Evolutionary conservation across 2,797 vertebrate species (phyloP).

Genomic region (Crocodylus rhombifer): DNA sequence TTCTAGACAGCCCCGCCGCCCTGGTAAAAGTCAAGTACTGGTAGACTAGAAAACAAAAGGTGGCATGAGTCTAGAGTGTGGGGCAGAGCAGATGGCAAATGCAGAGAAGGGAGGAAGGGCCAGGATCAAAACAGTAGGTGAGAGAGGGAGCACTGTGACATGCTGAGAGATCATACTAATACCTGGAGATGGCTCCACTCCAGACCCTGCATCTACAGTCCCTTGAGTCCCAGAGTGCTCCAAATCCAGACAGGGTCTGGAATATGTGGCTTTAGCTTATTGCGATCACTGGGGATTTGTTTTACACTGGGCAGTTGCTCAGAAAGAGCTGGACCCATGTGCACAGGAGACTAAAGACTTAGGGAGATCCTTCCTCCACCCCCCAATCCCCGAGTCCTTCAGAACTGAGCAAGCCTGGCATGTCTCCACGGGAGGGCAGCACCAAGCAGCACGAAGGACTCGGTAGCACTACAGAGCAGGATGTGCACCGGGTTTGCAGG

Average conservation of each 20-base stretch:
- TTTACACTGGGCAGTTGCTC: background rate
- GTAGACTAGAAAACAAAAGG: background rate
- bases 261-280: too few relatives aligned
- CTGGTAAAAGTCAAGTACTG: background rate
- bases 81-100: background rate
- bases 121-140: background rate
- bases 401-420: background rate
- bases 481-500: background rate
- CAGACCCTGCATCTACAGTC: too few relatives aligned
- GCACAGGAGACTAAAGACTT: background rate
- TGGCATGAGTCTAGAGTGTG: background rate
- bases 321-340: background rate
- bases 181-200: too few relatives aligned
- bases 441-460: background rate
- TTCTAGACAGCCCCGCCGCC: background rate
- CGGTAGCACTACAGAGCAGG: background rate
- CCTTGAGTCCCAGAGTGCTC: too few relatives aligned
- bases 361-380: background rate
- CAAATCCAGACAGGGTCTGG: too few relatives aligned
- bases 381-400: background rate
- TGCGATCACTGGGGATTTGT: too few relatives aligned
- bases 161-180: background rate
- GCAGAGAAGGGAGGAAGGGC: background rate
- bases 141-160: background rate
- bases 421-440: background rate